Percentiles rank a stretch among this genome's conserved stretches.
Evolutionary conservation across 2,888 invertebrate genomes (phyloP).

Genomic region (Nymphalis polychloros): DNA sequence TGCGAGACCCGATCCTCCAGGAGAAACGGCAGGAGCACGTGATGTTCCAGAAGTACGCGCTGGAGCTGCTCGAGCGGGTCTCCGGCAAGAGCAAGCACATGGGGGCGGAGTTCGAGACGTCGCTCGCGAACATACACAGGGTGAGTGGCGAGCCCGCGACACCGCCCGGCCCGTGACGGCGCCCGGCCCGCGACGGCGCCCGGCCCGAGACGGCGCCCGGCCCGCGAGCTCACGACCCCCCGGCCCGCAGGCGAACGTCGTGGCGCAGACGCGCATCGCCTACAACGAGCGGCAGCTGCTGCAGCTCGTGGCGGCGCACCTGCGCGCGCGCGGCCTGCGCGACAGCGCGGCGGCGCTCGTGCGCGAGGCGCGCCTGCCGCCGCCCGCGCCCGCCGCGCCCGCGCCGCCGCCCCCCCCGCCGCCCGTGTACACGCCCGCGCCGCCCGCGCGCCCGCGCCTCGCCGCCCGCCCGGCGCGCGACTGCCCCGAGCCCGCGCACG

Average conservation of each 20-base stretch:
- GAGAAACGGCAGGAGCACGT: conserved; percentile 98
- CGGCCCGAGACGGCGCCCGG: too few species aligned
- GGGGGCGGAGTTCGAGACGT: conserved; percentile 90
- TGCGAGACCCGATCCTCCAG: conserved; percentile 98
- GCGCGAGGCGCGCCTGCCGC: conserved; percentile 87
- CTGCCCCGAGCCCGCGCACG: conserved; percentile 36
- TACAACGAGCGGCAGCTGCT: conserved; percentile 96
- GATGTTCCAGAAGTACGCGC: conserved; percentile 96
- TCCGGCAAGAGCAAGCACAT: conserved; percentile 94
- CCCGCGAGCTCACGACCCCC: too few species aligned
- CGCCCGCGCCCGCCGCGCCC: conserved; percentile 78
- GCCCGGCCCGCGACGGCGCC: too few species aligned
- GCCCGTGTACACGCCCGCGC: conserved; percentile 79
- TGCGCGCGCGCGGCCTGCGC: conserved; percentile 87
- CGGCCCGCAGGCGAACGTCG: conserved; percentile 89
- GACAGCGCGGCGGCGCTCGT: conserved; percentile 88
- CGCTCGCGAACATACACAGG: conserved; percentile 93
- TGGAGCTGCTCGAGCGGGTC: conserved; percentile 93
- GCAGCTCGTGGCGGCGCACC: conserved; percentile 94
- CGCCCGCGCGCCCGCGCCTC: conserved; percentile 52
- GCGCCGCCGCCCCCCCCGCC: conserved; percentile 67
- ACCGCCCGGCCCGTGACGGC: too few species aligned
- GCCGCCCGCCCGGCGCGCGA: background rate
- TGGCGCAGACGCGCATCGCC: conserved; percentile 96
- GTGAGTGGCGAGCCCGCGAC: conserved; percentile 61